These are phyloP conservation scores for Torymus aiolomorphi DNA, from an alignment of 2,888 invertebrate species.

Conservation along the genomic window DNA sequence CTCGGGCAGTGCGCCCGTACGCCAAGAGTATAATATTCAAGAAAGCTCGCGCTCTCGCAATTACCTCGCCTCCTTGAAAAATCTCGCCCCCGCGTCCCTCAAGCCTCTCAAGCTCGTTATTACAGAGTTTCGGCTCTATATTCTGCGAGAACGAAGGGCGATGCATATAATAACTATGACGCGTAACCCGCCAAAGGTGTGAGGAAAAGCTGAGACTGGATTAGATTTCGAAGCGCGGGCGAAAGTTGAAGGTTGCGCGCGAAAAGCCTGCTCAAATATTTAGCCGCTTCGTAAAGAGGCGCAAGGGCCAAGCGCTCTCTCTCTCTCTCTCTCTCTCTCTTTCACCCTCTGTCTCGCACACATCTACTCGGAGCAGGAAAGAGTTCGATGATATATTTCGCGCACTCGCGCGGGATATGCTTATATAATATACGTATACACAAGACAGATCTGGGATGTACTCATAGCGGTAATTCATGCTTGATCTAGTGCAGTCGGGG, in stretches of 20 bases:
- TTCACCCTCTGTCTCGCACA: not conserved
- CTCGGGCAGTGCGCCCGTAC: too few species aligned
- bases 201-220: not conserved
- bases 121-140: too few species aligned
- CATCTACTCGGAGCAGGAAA: not conserved
- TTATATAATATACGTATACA: too few species aligned
- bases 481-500: not conserved
- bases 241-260: constrained; percentile 19
- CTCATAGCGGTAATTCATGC: constrained; percentile 9
- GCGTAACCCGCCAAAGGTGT: too few species aligned
- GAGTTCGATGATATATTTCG: constrained; percentile 43
- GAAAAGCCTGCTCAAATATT: constrained; percentile 38
- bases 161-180: too few species aligned
- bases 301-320: constrained; percentile 15
- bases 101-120: too few species aligned
- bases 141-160: too few species aligned
- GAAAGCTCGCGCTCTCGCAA: too few species aligned
- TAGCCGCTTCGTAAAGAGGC: not conserved
- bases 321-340: constrained; percentile 17
- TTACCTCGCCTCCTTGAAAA: too few species aligned
- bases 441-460: not conserved
- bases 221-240: constrained; percentile 9
- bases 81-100: too few species aligned
- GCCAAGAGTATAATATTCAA: too few species aligned
- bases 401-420: not conserved